phyloP scores from a whole-genome alignment of 2,113 vertebrate species.

The Dicentrarchus labrax region DNA sequence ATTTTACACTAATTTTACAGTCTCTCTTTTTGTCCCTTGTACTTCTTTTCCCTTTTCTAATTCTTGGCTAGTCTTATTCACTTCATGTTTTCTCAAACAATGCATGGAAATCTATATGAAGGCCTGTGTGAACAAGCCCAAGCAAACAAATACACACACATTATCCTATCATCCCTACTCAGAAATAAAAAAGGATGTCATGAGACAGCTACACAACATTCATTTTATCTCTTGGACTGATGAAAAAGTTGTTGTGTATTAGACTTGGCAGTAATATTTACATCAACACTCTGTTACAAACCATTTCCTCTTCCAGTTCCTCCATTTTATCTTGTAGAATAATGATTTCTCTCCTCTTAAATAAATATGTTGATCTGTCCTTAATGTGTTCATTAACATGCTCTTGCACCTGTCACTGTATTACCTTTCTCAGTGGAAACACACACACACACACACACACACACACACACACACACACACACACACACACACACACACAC shows the following conservation, averaged over 20 bases:
- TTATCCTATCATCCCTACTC: neutral
- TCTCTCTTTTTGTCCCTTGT: neutral
- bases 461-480: neutral
- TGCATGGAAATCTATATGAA: neutral
- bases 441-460: neutral
- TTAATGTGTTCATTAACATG: conserved; percentile 6
- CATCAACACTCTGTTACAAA: conserved; percentile 1
- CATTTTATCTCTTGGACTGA: neutral
- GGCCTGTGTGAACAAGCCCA: neutral
- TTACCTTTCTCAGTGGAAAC: conserved; percentile 22
- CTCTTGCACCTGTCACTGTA: conserved; percentile 11
- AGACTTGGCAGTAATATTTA: conserved; percentile 1
- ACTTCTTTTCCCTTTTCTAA: neutral
- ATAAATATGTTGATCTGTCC: conserved; percentile 8
- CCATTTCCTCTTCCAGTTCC: neutral
- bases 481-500: neutral
- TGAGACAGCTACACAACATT: neutral
- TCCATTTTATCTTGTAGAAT: conserved; percentile 1
- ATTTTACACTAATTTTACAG: neutral
- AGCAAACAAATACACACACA: neutral
- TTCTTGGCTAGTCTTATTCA: neutral
- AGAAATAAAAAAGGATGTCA: neutral
- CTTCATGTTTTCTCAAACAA: neutral
- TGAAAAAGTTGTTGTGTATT: neutral
- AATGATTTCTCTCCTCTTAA: conserved; percentile 19